Evolutionary conservation across 2,797 vertebrate species (phyloP).

Genomic region (Pyrrhura leucotis): DNA sequence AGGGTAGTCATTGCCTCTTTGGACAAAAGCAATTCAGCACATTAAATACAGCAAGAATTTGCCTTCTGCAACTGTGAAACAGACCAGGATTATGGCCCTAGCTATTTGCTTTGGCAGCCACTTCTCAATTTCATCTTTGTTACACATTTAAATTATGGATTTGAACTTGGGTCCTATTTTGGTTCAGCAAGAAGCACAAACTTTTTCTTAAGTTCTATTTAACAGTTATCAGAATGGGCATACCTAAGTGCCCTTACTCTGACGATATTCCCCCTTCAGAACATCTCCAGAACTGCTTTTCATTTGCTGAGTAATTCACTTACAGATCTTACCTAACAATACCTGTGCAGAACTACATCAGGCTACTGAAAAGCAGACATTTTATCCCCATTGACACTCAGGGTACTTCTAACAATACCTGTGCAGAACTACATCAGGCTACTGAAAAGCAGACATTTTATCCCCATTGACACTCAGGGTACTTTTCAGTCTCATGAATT

Average conservation of each 20-base stretch:
- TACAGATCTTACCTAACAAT: background rate
- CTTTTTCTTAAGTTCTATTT: background rate
- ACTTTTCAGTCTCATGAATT: background rate
- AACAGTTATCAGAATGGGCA: background rate
- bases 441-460: background rate
- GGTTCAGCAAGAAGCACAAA: background rate
- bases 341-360: background rate
- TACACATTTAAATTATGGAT: background rate
- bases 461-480: background rate
- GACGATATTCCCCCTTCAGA: background rate
- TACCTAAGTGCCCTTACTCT: background rate
- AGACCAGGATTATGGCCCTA: background rate
- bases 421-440: background rate
- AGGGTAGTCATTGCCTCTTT: background rate
- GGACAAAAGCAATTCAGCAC: background rate
- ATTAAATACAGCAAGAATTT: background rate
- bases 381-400: background rate
- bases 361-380: background rate
- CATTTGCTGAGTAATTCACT: background rate
- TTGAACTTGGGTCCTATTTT: background rate
- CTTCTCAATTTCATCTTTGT: background rate
- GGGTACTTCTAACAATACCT: background rate
- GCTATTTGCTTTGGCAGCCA: background rate
- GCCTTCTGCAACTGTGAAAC: background rate
- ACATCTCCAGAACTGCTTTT: background rate